Evolutionary conservation across 2,888 invertebrate species (phyloP).

Genomic region (Drosophila macrothrix): DNA sequence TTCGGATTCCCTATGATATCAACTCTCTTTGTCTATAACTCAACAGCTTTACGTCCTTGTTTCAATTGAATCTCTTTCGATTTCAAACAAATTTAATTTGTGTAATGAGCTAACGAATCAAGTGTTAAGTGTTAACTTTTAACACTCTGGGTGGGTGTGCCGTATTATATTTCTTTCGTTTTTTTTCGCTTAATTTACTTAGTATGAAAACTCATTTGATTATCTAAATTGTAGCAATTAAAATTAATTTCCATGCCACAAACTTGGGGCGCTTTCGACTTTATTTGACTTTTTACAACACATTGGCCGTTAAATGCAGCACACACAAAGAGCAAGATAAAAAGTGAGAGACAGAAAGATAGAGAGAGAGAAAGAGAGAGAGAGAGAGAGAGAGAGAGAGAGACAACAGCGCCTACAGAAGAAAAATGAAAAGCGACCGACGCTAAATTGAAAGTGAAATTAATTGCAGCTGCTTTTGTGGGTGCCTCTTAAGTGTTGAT

Average conservation of each 20-base stretch:
- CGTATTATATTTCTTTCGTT: slow-evolving; percentile 8
- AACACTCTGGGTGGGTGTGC: slow-evolving; percentile 38
- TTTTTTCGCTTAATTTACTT: slow-evolving; percentile 61
- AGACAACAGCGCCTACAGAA: background rate
- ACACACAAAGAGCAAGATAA: background rate
- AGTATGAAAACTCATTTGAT: slow-evolving; percentile 73
- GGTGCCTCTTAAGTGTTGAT: slow-evolving; percentile 41
- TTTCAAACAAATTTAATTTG: background rate
- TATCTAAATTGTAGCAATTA: slow-evolving; percentile 79
- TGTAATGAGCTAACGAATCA: slow-evolving; percentile 12
- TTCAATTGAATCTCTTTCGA: background rate
- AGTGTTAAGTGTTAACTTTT: slow-evolving; percentile 48
- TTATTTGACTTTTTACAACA: slow-evolving; percentile 46
- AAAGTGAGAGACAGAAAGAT: background rate
- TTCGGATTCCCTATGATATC: background rate
- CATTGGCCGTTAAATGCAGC: slow-evolving; percentile 65
- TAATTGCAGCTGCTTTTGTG: slow-evolving; percentile 71
- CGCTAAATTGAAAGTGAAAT: slow-evolving; percentile 81
- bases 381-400: background rate
- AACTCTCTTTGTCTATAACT: background rate
- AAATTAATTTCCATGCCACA: slow-evolving; percentile 72
- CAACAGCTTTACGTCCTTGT: background rate
- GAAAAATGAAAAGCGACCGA: slow-evolving; percentile 45
- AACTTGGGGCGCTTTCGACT: slow-evolving; percentile 23
- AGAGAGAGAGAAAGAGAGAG: background rate